Conservation (phyloP, 2,797 vertebrate genomes). For the Phyllotis vaccarum region DNA sequence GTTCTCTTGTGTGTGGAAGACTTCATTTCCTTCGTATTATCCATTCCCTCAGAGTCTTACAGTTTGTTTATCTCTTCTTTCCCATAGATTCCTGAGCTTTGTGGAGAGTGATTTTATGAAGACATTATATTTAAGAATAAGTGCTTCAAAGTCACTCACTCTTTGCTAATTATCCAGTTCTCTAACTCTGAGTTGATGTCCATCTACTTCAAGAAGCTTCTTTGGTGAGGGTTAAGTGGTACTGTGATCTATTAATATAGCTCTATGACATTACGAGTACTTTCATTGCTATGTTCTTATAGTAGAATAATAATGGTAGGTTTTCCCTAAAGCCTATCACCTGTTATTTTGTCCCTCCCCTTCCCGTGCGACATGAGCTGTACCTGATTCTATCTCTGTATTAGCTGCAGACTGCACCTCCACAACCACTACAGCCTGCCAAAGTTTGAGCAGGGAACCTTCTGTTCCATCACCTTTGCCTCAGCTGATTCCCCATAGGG, state of each 20-base stretch:
- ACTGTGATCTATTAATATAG: not conserved
- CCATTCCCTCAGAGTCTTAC: not conserved
- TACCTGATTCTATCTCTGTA: not conserved
- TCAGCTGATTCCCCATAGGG: no score
- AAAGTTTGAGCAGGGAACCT: accelerated
- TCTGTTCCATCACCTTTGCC: not conserved
- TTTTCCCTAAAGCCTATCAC: not conserved
- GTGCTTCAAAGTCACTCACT: not conserved
- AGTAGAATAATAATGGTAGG: not conserved
- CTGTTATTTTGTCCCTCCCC: not conserved
- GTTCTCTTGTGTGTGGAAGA: not conserved
- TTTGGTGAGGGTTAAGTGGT: no score
- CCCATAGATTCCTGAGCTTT: not conserved
- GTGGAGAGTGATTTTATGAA: not conserved
- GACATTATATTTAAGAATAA: not conserved
- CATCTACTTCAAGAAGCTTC: not conserved
- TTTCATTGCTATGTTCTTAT: not conserved
- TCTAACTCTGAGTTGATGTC: no score
- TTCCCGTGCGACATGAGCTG: not conserved
- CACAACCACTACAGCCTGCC: accelerated
- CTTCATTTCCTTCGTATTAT: not conserved
- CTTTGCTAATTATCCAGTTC: not conserved
- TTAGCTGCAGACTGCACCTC: not conserved
- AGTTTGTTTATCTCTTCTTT: not conserved
- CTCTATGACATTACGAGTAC: not conserved